Conservation (phyloP, 2,888 invertebrate species). For the Cephus runcator region DNA sequence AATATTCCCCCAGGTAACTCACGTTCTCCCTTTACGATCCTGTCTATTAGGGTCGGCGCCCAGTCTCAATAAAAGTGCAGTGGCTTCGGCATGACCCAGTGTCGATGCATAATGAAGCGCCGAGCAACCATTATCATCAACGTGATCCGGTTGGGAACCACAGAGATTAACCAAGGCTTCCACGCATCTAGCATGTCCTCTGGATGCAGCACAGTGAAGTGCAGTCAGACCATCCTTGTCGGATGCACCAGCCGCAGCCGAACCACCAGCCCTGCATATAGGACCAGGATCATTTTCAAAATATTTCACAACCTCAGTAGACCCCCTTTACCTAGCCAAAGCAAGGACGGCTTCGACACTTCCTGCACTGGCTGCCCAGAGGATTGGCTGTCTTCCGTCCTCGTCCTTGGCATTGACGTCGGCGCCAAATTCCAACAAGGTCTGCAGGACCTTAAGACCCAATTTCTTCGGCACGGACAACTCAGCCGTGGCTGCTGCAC, state of each 20-base stretch:
- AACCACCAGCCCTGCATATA: constrained; percentile 55
- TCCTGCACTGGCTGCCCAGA: constrained; percentile 98
- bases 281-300: background rate
- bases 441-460: constrained; percentile 83
- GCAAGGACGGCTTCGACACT: constrained; percentile 91
- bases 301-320: constrained; percentile 5
- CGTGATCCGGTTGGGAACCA: constrained; percentile 87
- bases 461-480: constrained; percentile 66
- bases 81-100: constrained; percentile 94
- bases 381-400: constrained; percentile 91
- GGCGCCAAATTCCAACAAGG: constrained; percentile 81
- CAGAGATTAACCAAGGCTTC: constrained; percentile 89
- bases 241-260: constrained; percentile 71
- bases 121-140: constrained; percentile 94
- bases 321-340: constrained; percentile 73
- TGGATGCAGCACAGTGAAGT: constrained; percentile 95
- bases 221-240: constrained; percentile 94
- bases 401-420: constrained; percentile 88
- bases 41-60: constrained; percentile 93
- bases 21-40: constrained; percentile 91
- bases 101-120: constrained; percentile 97
- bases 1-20: constrained; percentile 38
- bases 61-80: constrained; percentile 86
- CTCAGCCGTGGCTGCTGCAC: constrained; percentile 74
- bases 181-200: constrained; percentile 93